Evolutionary conservation across 2,888 invertebrate species (phyloP).

Genomic region (Keiferia lycopersicella): DNA sequence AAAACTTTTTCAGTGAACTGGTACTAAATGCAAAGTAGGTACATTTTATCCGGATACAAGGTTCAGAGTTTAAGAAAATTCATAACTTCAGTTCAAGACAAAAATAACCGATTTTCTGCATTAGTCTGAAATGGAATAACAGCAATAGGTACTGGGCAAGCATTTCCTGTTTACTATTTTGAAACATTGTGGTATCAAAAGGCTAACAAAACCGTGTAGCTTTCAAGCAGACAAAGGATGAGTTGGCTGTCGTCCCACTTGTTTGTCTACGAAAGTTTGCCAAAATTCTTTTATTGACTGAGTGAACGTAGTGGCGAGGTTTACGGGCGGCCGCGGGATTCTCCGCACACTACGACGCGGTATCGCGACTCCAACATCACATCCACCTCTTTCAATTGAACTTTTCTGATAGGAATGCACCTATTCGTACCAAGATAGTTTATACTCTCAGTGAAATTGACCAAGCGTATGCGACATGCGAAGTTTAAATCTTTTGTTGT

Average conservation of each 20-base stretch:
- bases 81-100: not conserved
- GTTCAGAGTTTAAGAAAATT: not conserved
- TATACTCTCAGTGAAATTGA: slow-evolving; percentile 3
- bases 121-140: slow-evolving; percentile 16
- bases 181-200: slow-evolving; percentile 65
- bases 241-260: slow-evolving; percentile 78
- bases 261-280: slow-evolving; percentile 79
- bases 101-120: not conserved
- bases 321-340: slow-evolving; percentile 59
- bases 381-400: slow-evolving; percentile 17
- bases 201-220: slow-evolving; percentile 71
- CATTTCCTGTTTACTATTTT: slow-evolving; percentile 51
- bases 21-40: slow-evolving; percentile 12
- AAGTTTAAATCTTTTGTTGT: not conserved
- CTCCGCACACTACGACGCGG: slow-evolving; percentile 43
- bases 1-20: slow-evolving; percentile 3
- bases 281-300: slow-evolving; percentile 80
- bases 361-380: slow-evolving; percentile 28
- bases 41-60: slow-evolving; percentile 3
- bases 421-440: not conserved
- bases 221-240: slow-evolving; percentile 78
- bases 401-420: slow-evolving; percentile 19
- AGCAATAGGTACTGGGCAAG: slow-evolving; percentile 35
- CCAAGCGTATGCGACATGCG: not conserved
- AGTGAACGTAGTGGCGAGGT: slow-evolving; percentile 65